Percentiles rank a stretch among this genome's conserved stretches.
These are phyloP conservation scores for Lordiphosa mommai DNA, from an alignment of 1,140 invertebrate genomes.

Conservation along the genomic window DNA sequence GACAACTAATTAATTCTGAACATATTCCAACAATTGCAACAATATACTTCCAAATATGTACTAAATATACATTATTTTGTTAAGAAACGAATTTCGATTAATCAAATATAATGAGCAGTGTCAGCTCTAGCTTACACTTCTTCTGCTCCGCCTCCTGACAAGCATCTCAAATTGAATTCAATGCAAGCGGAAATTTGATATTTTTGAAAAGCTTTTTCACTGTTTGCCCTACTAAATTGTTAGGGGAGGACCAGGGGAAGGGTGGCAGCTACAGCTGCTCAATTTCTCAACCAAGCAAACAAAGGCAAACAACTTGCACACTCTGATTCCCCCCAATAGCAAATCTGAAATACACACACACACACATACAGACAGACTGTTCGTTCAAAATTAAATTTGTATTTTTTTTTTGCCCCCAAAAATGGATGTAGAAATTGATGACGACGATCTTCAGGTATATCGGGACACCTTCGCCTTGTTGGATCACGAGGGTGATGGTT, in stretches of 20 bases:
- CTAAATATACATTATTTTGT: too few species aligned
- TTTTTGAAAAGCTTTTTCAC: slow-evolving; percentile 32
- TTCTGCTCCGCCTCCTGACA: slow-evolving; percentile 8
- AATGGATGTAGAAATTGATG: slow-evolving; percentile 11
- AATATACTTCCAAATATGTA: too few species aligned
- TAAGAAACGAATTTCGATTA: not conserved
- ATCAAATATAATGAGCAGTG: slow-evolving; percentile 4
- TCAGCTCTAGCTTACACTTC: not conserved
- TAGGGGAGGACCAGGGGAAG: not conserved
- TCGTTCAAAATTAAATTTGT: not conserved
- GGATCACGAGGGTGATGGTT: not conserved
- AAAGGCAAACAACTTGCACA: slow-evolving; percentile 4
- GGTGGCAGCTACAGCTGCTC: slow-evolving; percentile 24
- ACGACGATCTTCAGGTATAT: not conserved
- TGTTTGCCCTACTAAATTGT: slow-evolving; percentile 10
- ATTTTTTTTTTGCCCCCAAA: not conserved
- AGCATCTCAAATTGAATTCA: slow-evolving; percentile 17
- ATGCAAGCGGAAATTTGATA: slow-evolving; percentile 48
- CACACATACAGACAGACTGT: too few species aligned
- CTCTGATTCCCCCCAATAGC: not conserved
- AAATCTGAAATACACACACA: not conserved
- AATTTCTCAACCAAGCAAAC: slow-evolving; percentile 24
- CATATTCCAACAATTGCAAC: too few species aligned
- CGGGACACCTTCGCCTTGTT: not conserved
- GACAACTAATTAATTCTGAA: too few species aligned